These are phyloP conservation scores for Psettodes erumei DNA, from an alignment of 2,113 vertebrate species.

Conservation along the genomic window DNA sequence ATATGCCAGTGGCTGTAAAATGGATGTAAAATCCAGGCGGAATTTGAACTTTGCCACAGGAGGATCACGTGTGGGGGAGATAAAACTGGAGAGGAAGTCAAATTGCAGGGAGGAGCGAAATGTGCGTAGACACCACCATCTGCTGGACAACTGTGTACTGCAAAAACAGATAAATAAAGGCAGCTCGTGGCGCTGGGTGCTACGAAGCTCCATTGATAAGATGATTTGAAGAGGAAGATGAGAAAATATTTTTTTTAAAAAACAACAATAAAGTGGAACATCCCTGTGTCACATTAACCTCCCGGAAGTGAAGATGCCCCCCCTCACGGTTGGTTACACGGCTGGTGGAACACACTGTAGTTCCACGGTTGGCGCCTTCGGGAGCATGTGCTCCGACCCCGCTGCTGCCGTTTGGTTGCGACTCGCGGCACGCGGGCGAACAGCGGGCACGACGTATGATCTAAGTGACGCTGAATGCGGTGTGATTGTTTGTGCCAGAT, in stretches of 20 bases:
- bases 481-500: constrained; percentile 15
- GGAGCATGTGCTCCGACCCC: neutral
- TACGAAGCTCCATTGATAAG: neutral
- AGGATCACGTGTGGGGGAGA: neutral
- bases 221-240: neutral
- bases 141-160: constrained; percentile 54
- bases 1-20: too few relatives aligned
- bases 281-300: neutral
- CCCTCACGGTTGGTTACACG: too few relatives aligned
- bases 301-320: neutral
- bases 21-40: too few relatives aligned
- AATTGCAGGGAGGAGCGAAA: neutral
- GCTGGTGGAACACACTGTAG: too few relatives aligned
- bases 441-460: neutral
- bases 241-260: neutral
- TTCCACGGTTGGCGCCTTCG: too few relatives aligned
- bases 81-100: neutral
- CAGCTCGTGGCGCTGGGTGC: too few relatives aligned
- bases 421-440: neutral
- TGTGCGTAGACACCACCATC: constrained; percentile 54
- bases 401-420: neutral
- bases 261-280: neutral
- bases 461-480: constrained; percentile 1
- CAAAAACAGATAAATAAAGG: neutral
- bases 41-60: neutral